Evolutionary conservation across 2,888 invertebrate genomes (phyloP).

Genomic region (Xestobium rufovillosum): DNA sequence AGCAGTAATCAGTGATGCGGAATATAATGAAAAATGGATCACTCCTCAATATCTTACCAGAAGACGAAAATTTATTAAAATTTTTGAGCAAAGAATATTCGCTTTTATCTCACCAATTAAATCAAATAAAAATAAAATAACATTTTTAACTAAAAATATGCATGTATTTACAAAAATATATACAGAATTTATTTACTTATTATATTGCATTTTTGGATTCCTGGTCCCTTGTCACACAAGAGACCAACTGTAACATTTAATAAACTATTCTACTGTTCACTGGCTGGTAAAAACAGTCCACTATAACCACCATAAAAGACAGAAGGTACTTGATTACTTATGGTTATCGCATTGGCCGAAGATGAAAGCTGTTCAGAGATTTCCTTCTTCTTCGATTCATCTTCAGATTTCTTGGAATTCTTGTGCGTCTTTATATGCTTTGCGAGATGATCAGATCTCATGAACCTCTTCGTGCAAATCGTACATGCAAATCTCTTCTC

Average conservation of each 20-base stretch:
- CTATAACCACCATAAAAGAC: slow-evolving; percentile 22
- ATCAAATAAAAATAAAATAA: slow-evolving; percentile 13
- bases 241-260: slow-evolving; percentile 4
- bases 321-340: no score
- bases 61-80: no score
- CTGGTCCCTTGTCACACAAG: slow-evolving; percentile 19
- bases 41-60: no score
- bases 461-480: slow-evolving; percentile 83
- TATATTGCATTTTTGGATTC: no score
- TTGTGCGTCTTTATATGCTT: slow-evolving; percentile 89
- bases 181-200: slow-evolving; percentile 19
- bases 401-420: slow-evolving; percentile 46
- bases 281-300: slow-evolving; percentile 25
- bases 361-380: no score
- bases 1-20: no score
- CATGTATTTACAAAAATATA: slow-evolving; percentile 20
- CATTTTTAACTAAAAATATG: slow-evolving; percentile 23
- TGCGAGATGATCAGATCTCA: slow-evolving; percentile 87
- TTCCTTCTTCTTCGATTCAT: no score
- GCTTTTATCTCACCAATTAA: slow-evolving; percentile 7
- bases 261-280: no score
- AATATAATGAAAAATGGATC: no score
- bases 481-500: slow-evolving; percentile 84
- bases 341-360: no score
- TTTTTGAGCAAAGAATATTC: no score